A percentile compares a stretch with the other conserved stretches of the same genome.
Evolutionary conservation across 2,888 invertebrate genomes (phyloP).

Genomic region (Conistra vaccinii): DNA sequence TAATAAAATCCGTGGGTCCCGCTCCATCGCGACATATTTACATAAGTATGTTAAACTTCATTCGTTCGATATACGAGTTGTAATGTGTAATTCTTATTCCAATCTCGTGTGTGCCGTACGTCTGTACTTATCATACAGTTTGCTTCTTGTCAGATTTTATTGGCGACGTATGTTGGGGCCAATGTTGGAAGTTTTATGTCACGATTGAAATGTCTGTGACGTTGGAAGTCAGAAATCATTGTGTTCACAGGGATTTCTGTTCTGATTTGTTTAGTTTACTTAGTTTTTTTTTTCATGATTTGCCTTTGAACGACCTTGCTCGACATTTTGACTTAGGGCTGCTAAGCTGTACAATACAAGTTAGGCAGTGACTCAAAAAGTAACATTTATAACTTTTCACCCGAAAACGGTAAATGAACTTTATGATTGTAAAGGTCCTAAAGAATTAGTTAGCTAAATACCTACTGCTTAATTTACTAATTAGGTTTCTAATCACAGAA

Average conservation of each 20-base stretch:
- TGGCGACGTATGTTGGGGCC: conserved; percentile 35
- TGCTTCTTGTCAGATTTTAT: conserved; percentile 52
- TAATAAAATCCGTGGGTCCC: conserved; percentile 62
- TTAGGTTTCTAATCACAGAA: background rate
- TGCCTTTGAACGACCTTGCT: conserved; percentile 15
- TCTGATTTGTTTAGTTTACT: conserved; percentile 6
- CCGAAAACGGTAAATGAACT: background rate
- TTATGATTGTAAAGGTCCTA: background rate
- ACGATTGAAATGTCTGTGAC: conserved; percentile 32
- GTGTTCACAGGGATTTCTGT: conserved; percentile 7
- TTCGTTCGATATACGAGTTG: conserved; percentile 63
- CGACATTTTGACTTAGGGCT: background rate
- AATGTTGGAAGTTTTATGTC: conserved; percentile 42
- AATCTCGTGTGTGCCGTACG: conserved; percentile 57
- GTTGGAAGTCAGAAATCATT: conserved; percentile 12
- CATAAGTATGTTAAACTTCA: conserved; percentile 64
- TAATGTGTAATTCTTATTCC: conserved; percentile 66
- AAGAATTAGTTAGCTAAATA: background rate
- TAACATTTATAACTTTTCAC: background rate
- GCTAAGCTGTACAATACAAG: background rate
- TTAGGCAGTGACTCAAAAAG: background rate
- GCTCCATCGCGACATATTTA: conserved; percentile 64
- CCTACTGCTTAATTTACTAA: background rate
- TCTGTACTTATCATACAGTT: conserved; percentile 60
- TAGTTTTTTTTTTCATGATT: background rate